These are phyloP conservation scores for Peromyscus leucopus DNA, from an alignment of 2,113 vertebrate species.

Conservation along the genomic window DNA sequence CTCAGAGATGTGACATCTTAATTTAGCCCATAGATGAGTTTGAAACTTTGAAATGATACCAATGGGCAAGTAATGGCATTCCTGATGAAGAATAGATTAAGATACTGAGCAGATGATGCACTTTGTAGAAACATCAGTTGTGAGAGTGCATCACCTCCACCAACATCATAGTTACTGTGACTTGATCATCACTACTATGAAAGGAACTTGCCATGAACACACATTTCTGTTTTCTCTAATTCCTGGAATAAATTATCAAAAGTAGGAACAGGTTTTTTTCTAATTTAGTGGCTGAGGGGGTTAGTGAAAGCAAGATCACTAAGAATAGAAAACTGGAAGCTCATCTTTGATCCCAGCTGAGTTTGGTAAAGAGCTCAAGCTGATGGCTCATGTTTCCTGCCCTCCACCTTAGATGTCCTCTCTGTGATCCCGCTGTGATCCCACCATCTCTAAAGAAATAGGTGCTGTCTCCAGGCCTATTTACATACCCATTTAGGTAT, in stretches of 20 bases:
- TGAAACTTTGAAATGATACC: neutral
- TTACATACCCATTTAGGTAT: neutral
- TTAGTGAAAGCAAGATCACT: neutral
- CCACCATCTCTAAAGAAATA: neutral
- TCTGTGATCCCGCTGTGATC: neutral
- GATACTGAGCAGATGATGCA: neutral
- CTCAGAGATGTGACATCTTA: neutral
- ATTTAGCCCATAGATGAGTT: neutral
- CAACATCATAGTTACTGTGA: accelerated
- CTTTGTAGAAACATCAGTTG: neutral
- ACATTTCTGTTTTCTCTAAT: neutral
- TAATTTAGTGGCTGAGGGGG: neutral
- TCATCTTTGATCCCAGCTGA: neutral
- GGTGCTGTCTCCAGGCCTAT: neutral
- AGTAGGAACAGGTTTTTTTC: neutral
- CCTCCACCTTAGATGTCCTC: neutral
- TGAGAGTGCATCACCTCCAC: accelerated
- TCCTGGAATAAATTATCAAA: neutral
- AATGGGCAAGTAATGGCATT: neutral
- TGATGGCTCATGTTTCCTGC: neutral
- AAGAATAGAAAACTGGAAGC: neutral
- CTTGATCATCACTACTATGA: neutral
- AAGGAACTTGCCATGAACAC: accelerated
- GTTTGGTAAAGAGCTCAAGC: neutral
- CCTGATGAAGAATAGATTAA: neutral